These are phyloP conservation scores for Odiellus spinosus DNA, from an alignment of 2,888 invertebrate species.

Conservation along the genomic window DNA sequence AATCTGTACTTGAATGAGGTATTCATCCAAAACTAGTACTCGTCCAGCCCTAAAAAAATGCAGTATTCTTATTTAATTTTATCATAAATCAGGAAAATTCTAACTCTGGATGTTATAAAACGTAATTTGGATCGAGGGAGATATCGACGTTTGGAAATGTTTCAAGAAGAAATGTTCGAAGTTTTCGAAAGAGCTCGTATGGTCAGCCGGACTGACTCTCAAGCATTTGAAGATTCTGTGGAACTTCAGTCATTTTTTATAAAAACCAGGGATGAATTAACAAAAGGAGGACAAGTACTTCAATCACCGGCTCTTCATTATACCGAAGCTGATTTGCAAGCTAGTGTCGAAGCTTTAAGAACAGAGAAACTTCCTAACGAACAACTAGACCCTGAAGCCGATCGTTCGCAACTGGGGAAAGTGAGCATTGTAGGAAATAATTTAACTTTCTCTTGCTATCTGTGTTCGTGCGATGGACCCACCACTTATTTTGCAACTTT, in stretches of 20 bases:
- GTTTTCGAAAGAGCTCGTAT: slow-evolving; percentile 75
- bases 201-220: slow-evolving; percentile 77
- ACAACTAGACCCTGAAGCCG: slow-evolving; percentile 52
- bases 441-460: background rate
- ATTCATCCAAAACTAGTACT: too few species aligned
- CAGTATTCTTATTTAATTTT: too few species aligned
- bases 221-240: slow-evolving; percentile 81
- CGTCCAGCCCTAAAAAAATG: too few species aligned
- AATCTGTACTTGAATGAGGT: too few species aligned
- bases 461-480: too few species aligned
- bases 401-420: slow-evolving; percentile 14
- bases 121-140: slow-evolving; percentile 61
- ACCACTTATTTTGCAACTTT: too few species aligned
- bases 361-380: slow-evolving; percentile 47
- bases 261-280: slow-evolving; percentile 45
- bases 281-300: slow-evolving; percentile 58
- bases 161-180: slow-evolving; percentile 91
- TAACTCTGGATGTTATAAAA: slow-evolving; percentile 61
- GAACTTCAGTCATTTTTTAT: slow-evolving; percentile 85
- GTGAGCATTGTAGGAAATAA: slow-evolving; percentile 2
- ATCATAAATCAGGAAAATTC: slow-evolving; percentile 11
- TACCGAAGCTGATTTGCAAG: slow-evolving; percentile 54
- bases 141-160: slow-evolving; percentile 80
- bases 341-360: slow-evolving; percentile 55
- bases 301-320: slow-evolving; percentile 74